Base-by-base conservation (phyloP, 92 coral and sea anemone genomes). In the Parazoanthus swiftii region DNA sequence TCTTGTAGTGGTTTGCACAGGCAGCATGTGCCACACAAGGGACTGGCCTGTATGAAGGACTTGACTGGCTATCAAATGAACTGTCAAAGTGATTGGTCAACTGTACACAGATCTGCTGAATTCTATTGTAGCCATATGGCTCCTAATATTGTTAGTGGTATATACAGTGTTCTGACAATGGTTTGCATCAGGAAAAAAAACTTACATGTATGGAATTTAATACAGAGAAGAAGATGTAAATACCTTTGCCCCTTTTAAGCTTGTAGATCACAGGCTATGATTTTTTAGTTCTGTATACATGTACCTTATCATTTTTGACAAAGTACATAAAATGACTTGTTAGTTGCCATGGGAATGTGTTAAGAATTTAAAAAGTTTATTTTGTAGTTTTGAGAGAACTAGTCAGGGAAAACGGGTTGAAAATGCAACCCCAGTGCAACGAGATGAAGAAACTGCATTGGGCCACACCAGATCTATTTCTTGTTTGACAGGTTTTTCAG, bases 61-160 rank as follows among this genome's bases (percentile, higher is more conserved):
- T 96, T n/a, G 98, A 96, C 85, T 96, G 98, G 98, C 93, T 96
- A 46, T 96, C 98, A 67, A 93, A 96, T 89, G 95, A 96, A 71
- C 93, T 96, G 33, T 59, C 92, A 38, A 91, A 88, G 89, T 93
- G 80, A 89, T 26, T 68, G 16, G n/a, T 33, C 25, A 42, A 35
- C 23, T 11, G 39, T 8, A 9, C 20, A 3, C 54, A 66, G 63
- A 77, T 50, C 9, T 71, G 13, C 59, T 38, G 76, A 79, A 56
- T 51, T 73, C 51, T 50, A 20, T 29, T 86, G 50, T 86, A 85
- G 21, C 23, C 3, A 42, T 46, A 9, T 8, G 18, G 15, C 23
- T 42, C 9, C 50, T 82, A 36, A 35, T 21, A 0, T 1, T 81
- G 48, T 15, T 4, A 63, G 16, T 38, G 9, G 43, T 67, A 46